Evolutionary conservation across 1,140 invertebrate genomes (phyloP), one percentile per base, ranked within the genome.

Genomic region (Acromyrmex heyeri): DNA sequence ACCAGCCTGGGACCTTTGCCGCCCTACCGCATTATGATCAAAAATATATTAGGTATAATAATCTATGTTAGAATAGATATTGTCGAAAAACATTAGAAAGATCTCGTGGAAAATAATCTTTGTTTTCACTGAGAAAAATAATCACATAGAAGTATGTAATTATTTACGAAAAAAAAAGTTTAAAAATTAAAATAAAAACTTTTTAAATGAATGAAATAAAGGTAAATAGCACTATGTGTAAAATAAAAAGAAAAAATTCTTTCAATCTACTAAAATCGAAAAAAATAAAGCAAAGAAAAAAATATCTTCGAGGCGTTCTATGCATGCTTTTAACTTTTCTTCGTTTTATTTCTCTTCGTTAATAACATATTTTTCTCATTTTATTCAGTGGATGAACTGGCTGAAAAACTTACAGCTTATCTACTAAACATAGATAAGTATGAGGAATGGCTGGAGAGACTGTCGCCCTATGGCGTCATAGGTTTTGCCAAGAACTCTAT

Each of bases 1-100:
- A 92, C 91, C 4, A 96, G 96, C 30, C 91, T 96, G 75, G 96
- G 96, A 21, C 96, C 96, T 44, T 85, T 96, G 14, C 95, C 96
- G 8, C 95, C 96, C 0, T 96, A 96, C 85, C 94, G 95, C 1
- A 95, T 96, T 55, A 93, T 96, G 70, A 89, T 96, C 18, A 96
- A 95, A 64, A 94, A 92, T n/a, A 93, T 92, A 21, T 76, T 96
- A 48, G 94, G 96, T 96, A 93, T 85, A 67, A 44, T 77, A 3
- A 14, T 48, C 4, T 1, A 18, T 10, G 0, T 61, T 59, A 69
- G 7, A 72, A 16, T 7, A 48, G 0, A 69, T 69, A 44, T 16
- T 61, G 2, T 57, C 14, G 2, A 82, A 44, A 0, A 30, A 30
- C 3, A 24, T 2, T 38, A 64, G 6, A 77, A 77, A 8, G 21